phyloP scores from a whole-genome alignment of 2,888 invertebrate species.

The Zelleria hepariella region DNA sequence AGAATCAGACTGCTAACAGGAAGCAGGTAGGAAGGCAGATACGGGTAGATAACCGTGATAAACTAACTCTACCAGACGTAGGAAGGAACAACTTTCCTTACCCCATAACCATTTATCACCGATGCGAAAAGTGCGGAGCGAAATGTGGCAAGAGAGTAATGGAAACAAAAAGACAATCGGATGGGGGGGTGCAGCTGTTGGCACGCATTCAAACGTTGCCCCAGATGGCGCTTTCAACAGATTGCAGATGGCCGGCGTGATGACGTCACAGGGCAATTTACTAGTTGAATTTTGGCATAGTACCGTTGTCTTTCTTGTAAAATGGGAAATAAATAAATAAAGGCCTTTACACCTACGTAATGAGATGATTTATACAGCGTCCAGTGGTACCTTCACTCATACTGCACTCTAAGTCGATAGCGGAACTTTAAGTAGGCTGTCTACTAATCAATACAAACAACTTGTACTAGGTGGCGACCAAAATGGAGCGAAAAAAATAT shows the following conservation, averaged over 20 bases:
- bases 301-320: no score
- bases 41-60: neutral
- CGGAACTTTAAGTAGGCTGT: no score
- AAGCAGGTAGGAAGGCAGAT: no score
- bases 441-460: no score
- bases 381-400: no score
- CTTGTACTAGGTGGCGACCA: no score
- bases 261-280: neutral
- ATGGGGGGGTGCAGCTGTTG: constrained; percentile 40
- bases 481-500: no score
- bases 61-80: neutral
- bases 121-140: neutral
- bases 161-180: constrained; percentile 4
- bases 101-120: neutral
- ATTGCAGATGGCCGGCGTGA: neutral
- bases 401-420: no score
- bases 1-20: no score
- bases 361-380: no score
- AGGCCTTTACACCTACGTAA: no score
- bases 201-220: constrained; percentile 45
- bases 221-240: constrained; percentile 25
- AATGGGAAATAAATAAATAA: no score
- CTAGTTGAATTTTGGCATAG: neutral
- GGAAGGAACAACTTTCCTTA: neutral
- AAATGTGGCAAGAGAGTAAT: neutral